These are phyloP conservation scores for Furcula furcula DNA, from an alignment of 2,888 invertebrate genomes.

Conservation along the genomic window DNA sequence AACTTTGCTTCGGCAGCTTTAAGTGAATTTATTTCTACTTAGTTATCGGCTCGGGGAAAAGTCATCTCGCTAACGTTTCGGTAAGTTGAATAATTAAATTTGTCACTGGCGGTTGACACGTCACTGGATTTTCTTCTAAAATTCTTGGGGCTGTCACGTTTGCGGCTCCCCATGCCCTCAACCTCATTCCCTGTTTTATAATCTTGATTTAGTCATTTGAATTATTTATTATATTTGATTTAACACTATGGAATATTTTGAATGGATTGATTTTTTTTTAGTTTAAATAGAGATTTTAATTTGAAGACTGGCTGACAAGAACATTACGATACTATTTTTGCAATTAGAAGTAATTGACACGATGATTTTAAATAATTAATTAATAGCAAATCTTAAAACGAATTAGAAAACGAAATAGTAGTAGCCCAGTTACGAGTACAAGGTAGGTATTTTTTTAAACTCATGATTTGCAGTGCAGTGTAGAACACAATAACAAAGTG, in stretches of 20 bases:
- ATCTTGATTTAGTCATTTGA: conserved; percentile 74
- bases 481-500: too few species aligned
- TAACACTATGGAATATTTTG: conserved; percentile 54
- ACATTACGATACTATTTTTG: too few species aligned
- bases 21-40: conserved; percentile 81
- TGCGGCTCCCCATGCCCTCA: conserved; percentile 38
- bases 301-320: conserved; percentile 10
- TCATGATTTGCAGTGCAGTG: too few species aligned
- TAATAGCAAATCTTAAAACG: too few species aligned
- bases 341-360: too few species aligned
- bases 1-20: conserved; percentile 77
- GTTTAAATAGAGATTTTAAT: background rate
- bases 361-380: too few species aligned
- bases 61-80: conserved; percentile 80
- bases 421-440: too few species aligned
- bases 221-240: conserved; percentile 79
- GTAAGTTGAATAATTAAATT: conserved; percentile 81
- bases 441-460: too few species aligned
- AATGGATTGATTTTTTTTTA: conserved; percentile 20
- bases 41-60: conserved; percentile 77
- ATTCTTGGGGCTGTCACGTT: conserved; percentile 72
- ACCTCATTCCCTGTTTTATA: conserved; percentile 55
- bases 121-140: conserved; percentile 73
- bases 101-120: conserved; percentile 78
- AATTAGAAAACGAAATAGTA: too few species aligned